Evolutionary conservation across 2,888 invertebrate species (phyloP), one percentile per base, ranked within the genome.

Genomic region (Apamea crenata): DNA sequence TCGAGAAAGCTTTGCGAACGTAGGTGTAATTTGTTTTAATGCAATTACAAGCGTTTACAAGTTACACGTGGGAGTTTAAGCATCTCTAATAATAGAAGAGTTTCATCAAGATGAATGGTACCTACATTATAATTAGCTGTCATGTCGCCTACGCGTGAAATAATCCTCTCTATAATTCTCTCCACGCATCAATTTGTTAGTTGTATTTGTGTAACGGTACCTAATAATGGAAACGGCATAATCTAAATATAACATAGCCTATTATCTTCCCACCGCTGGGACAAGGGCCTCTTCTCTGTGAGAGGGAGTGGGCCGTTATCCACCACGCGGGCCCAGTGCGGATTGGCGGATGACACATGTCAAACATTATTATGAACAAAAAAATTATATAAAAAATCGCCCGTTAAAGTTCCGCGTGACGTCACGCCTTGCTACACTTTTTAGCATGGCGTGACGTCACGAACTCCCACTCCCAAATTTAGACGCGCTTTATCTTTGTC

Each of bases 1-100:
- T 59, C 29, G 21, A 56, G 56, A 82, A 66, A 82, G 76, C 8
- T 72, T 5, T 18, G 1, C 12, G 25, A 7, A 56, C 16, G 80
- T 82, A n/a, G 76, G 40, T 25, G n/a, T 50, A 40, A 44, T 75
- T 82, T 82, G 40, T 76, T 82, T 25, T n/a, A 29, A 29, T n/a
- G 7, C 14, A 73, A 79, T 81, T 44, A 71, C 16, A 16, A 72
- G 18, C 73, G 12, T 36, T 82, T 76, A 50, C 8, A 74, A 74
- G n/a, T 32, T 18, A 18, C 50, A 50, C 18, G 80, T 80, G 32
- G 83, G 77, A 14, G n/a, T 25, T n/a, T 10, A 50, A 59, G 21
- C n/a, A n/a, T 40, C 40, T 76, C 36, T 82, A 59, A 50, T 59
- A 32, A 44, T 25, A 32, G 2, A 2, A 47, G 10, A 32, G 77